These are phyloP conservation scores for Apamea crenata DNA, from an alignment of 2,888 invertebrate species.

Conservation along the genomic window DNA sequence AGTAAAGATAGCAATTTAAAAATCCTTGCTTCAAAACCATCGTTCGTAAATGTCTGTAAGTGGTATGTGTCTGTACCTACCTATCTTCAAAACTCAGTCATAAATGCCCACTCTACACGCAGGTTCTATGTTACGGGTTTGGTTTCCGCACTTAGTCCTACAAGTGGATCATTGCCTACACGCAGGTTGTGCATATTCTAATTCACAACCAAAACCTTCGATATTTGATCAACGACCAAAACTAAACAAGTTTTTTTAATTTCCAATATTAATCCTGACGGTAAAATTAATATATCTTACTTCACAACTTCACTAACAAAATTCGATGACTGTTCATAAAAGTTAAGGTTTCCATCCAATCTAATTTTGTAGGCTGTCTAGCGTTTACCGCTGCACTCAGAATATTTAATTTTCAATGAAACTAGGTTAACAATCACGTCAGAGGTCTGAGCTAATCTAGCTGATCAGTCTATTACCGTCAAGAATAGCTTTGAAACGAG, in stretches of 20 bases:
- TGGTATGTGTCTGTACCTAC: not conserved
- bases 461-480: slow-evolving; percentile 39
- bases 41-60: not conserved
- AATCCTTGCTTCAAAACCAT: not conserved
- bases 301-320: slow-evolving; percentile 16
- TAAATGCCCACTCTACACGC: too few relatives aligned
- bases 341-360: slow-evolving; percentile 14
- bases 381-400: slow-evolving; percentile 29
- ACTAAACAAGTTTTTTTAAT: not conserved
- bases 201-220: not conserved
- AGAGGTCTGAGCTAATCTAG: slow-evolving; percentile 28
- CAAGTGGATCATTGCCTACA: too few relatives aligned
- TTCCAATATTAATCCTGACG: not conserved
- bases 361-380: slow-evolving; percentile 41
- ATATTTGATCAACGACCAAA: not conserved
- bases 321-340: slow-evolving; percentile 19
- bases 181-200: not conserved
- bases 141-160: too few relatives aligned
- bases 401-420: slow-evolving; percentile 50
- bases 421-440: slow-evolving; percentile 51
- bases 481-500: slow-evolving; percentile 13
- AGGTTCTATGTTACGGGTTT: too few relatives aligned
- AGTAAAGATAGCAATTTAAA: not conserved
- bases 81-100: not conserved
- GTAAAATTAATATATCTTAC: not conserved